Evolutionary conservation across 1,140 invertebrate species (phyloP).

Genomic region (Drosophila ercepeae): DNA sequence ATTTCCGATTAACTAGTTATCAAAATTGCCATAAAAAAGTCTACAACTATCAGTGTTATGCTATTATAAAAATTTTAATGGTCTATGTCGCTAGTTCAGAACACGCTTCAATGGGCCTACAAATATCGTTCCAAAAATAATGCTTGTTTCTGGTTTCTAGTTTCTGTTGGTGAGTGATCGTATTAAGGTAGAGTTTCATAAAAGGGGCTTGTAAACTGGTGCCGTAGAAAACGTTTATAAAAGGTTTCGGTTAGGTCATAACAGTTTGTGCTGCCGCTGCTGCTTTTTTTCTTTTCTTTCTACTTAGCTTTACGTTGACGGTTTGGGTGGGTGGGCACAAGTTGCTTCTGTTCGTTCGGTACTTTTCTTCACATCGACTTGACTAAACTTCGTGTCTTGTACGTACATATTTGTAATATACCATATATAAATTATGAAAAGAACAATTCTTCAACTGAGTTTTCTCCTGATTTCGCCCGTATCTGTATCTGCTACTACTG

Average conservation of each 20-base stretch:
- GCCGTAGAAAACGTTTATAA: slow-evolving; percentile 46
- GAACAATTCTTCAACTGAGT: slow-evolving; percentile 42
- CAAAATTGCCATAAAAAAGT: slow-evolving; percentile 69
- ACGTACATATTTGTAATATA: slow-evolving; percentile 31
- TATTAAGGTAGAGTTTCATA: slow-evolving; percentile 12
- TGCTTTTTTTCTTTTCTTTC: slow-evolving; percentile 1
- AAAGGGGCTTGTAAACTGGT: slow-evolving; percentile 43
- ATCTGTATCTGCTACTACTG: slow-evolving; percentile 37
- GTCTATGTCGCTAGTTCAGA: slow-evolving; percentile 24
- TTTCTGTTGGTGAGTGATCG: slow-evolving; percentile 11
- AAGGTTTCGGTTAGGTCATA: slow-evolving; percentile 27
- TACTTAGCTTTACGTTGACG: slow-evolving; percentile 54
- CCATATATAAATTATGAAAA: slow-evolving; percentile 64
- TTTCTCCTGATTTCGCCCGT: slow-evolving; percentile 29
- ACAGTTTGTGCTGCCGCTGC: slow-evolving; percentile 34
- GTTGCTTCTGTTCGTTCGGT: slow-evolving; percentile 20
- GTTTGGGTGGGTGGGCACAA: slow-evolving; percentile 37
- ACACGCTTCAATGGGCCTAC: slow-evolving; percentile 32
- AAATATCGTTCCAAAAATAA: slow-evolving; percentile 66
- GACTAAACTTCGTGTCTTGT: slow-evolving; percentile 23
- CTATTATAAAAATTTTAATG: slow-evolving; percentile 28
- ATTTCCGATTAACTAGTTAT: slow-evolving; percentile 55
- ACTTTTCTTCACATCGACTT: slow-evolving; percentile 6
- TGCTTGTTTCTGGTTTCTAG: slow-evolving; percentile 17
- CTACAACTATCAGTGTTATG: slow-evolving; percentile 57